These are phyloP conservation scores for Drosophila lacertosa DNA, from an alignment of 1,140 invertebrate genomes.

Conservation along the genomic window DNA sequence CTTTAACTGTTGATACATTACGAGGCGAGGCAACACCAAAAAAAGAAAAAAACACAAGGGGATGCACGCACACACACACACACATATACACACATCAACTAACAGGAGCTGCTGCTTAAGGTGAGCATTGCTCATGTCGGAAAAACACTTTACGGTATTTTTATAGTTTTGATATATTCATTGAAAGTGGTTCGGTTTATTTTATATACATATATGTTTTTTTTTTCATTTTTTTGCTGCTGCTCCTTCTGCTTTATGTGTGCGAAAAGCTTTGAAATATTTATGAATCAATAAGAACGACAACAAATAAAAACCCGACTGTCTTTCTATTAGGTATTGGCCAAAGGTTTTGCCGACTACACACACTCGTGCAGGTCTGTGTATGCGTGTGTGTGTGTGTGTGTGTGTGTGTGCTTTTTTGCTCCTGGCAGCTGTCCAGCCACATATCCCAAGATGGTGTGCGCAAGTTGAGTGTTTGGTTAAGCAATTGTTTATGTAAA, in stretches of 20 bases:
- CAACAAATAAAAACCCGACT: slow-evolving; percentile 53
- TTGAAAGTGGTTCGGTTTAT: slow-evolving; percentile 67
- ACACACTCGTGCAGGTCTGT: neutral
- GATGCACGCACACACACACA: slow-evolving; percentile 1
- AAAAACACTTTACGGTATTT: slow-evolving; percentile 81
- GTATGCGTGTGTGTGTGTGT: slow-evolving; percentile 9
- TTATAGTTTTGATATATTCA: slow-evolving; percentile 82
- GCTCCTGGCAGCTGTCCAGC: slow-evolving; percentile 41
- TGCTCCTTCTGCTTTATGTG: slow-evolving; percentile 43
- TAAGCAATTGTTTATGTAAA: slow-evolving; percentile 77
- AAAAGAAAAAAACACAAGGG: neutral
- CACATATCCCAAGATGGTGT: slow-evolving; percentile 13
- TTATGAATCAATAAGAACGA: slow-evolving; percentile 78
- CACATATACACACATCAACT: slow-evolving; percentile 2
- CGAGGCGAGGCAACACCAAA: slow-evolving; percentile 9
- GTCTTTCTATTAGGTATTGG: slow-evolving; percentile 36
- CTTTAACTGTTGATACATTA: slow-evolving; percentile 78
- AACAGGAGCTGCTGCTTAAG: slow-evolving; percentile 43
- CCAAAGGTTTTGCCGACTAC: slow-evolving; percentile 25
- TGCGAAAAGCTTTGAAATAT: slow-evolving; percentile 77
- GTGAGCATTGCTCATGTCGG: slow-evolving; percentile 60
- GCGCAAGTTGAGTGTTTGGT: slow-evolving; percentile 57
- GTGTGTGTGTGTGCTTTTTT: slow-evolving; percentile 9
- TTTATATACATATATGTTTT: neutral
- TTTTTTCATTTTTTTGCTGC: slow-evolving; percentile 11